Evolutionary conservation across 2,797 vertebrate species (phyloP).

Genomic region (Alfaro cultratus): DNA sequence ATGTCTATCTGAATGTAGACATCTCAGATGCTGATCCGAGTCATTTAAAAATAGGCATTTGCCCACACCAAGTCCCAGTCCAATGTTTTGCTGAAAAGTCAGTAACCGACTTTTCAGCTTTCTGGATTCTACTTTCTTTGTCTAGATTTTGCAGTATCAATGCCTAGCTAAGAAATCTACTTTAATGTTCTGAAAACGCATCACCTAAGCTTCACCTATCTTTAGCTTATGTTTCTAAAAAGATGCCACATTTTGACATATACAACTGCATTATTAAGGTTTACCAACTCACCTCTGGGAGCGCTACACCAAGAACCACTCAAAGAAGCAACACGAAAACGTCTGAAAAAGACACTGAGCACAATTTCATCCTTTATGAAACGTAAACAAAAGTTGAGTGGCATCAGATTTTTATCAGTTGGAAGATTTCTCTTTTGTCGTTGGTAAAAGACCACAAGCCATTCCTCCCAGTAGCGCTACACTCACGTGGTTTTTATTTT

Average conservation of each 20-base stretch:
- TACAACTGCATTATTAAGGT: neutral
- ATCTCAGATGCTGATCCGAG: neutral
- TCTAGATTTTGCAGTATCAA: neutral
- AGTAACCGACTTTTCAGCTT: neutral
- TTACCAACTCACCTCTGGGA: neutral
- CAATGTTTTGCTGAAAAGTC: neutral
- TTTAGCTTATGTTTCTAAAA: neutral
- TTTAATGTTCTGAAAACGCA: neutral
- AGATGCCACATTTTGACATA: neutral
- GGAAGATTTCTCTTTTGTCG: no score
- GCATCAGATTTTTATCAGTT: no score
- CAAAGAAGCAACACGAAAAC: no score
- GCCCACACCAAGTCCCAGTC: neutral
- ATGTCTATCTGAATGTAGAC: neutral
- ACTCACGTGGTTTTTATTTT: no score
- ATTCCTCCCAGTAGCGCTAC: no score
- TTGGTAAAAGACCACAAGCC: no score
- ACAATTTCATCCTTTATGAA: no score
- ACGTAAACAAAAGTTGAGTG: no score
- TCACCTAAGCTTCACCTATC: neutral
- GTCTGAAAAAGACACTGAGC: no score
- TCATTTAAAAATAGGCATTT: neutral
- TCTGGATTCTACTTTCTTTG: neutral
- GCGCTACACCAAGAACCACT: no score
- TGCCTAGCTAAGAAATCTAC: neutral